phyloP scores from a whole-genome alignment of 1,140 invertebrate species.

The Drosophila ananassae region DNA sequence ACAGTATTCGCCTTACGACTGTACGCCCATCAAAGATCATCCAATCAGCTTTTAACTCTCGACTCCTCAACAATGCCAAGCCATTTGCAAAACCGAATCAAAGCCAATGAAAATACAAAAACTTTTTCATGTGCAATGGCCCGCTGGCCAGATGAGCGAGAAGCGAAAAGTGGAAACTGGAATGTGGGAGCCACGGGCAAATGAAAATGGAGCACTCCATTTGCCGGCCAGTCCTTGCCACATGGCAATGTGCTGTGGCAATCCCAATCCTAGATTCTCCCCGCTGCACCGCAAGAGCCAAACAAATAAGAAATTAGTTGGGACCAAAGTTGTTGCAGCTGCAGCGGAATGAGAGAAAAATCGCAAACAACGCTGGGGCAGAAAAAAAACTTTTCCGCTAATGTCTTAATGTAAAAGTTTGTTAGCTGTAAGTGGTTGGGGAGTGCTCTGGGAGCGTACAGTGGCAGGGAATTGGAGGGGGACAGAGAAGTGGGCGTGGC shows the following conservation, averaged over 20 bases:
- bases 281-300: conserved; percentile 59
- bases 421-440: conserved; percentile 57
- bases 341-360: conserved; percentile 62
- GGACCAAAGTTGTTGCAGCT: conserved; percentile 75
- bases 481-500: conserved; percentile 2
- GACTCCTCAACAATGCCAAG: conserved; percentile 53
- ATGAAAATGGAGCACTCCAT: conserved; percentile 77
- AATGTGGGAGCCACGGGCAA: conserved; percentile 22
- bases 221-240: conserved; percentile 38
- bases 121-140: conserved; percentile 75
- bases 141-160: conserved; percentile 51
- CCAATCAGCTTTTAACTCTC: conserved; percentile 44
- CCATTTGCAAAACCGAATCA: conserved; percentile 58
- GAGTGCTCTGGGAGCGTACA: background rate
- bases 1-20: conserved; percentile 36
- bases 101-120: conserved; percentile 72
- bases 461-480: background rate
- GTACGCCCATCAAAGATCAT: conserved; percentile 57
- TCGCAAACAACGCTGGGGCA: conserved; percentile 49
- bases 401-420: conserved; percentile 83
- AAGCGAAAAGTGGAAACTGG: conserved; percentile 21
- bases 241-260: conserved; percentile 11
- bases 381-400: conserved; percentile 73
- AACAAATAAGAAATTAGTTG: conserved; percentile 82
- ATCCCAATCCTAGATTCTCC: conserved; percentile 15